Evolutionary conservation across 92 coral and sea anemone genomes (phyloP).

Genomic region (Isaurus tuberculatus): DNA sequence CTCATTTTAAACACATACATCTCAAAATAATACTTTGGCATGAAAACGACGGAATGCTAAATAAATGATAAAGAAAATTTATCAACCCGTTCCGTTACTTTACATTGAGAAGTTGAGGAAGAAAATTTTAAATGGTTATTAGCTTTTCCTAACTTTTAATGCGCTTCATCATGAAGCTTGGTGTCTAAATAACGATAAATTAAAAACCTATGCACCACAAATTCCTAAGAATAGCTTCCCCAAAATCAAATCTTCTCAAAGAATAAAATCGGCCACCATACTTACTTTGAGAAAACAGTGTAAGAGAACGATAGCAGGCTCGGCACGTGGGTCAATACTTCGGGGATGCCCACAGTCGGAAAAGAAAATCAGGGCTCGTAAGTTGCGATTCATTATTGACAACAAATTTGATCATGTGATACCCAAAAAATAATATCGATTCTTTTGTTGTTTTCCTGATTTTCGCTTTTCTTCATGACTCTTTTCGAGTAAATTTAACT

Average conservation of each 20-base stretch:
- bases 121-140: background rate
- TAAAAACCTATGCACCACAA: background rate
- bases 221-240: background rate
- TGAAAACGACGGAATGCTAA: no score
- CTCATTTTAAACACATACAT: no score
- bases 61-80: no score
- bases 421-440: conserved; percentile 71
- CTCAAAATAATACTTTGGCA: no score
- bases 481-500: background rate
- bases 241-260: background rate
- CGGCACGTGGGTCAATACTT: conserved; percentile 92
- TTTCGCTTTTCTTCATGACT: background rate
- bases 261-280: conserved; percentile 74
- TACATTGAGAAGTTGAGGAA: no score
- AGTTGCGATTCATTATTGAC: conserved; percentile 25
- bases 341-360: conserved; percentile 88
- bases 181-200: background rate
- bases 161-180: background rate
- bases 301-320: conserved; percentile 77
- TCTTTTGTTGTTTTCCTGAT: background rate
- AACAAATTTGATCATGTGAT: background rate
- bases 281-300: conserved; percentile 77
- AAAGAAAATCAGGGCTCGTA: background rate
- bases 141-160: background rate
- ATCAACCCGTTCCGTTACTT: no score